Base-by-base conservation (phyloP, 53 echinoderm and acorn worm species). In the Holothuria leucospilota region DNA sequence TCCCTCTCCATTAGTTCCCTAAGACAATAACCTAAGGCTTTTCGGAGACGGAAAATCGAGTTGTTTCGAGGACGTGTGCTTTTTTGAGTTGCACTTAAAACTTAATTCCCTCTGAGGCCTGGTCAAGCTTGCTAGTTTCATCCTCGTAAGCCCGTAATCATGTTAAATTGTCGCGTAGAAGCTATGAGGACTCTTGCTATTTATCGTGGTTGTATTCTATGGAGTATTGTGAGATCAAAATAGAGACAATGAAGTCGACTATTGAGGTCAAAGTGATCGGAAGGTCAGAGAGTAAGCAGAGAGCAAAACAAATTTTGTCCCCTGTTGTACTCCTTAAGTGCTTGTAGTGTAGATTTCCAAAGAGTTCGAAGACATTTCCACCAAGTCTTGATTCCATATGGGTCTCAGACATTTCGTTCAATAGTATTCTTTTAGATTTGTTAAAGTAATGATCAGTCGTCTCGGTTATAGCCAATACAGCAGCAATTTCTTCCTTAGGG, bases 41-140 rank as follows among this genome's bases (percentile, higher is more conserved):
- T 72, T 72, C 21, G 5, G 56, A 72, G 34, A 72, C 40, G 34
- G 49, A 72, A 72, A 72, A 72, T 72, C 72, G 72, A 72, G 72
- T 72, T 72, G 72, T 72, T 72, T 72, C 72, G 72, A 72, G 72
- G 72, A 72, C 72, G 23, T 40, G 72, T 14, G 16, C 72, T 72
- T 39, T 29, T 70, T 72, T 72, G 46, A 42, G 46, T 72, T 72
- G 72, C 72, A 72, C 46, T 72, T 42, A 72, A 46, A 72, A 41
- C 40, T 14, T 42, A 72, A 72, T 72, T 72, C 72, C 72, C 72
- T 39, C 72, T 72, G 72, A 72, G 72, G 72, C 46, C 72, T 72
- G 72, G 72, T 72, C 42, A 72, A 72, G 40, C 39, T 72, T 72
- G 42, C 16, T 24, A 24, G 40, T 23, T 72, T 72, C 72, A 46